Evolutionary conservation across 2,113 vertebrate species (phyloP).

Genomic region (Larimichthys crocea): DNA sequence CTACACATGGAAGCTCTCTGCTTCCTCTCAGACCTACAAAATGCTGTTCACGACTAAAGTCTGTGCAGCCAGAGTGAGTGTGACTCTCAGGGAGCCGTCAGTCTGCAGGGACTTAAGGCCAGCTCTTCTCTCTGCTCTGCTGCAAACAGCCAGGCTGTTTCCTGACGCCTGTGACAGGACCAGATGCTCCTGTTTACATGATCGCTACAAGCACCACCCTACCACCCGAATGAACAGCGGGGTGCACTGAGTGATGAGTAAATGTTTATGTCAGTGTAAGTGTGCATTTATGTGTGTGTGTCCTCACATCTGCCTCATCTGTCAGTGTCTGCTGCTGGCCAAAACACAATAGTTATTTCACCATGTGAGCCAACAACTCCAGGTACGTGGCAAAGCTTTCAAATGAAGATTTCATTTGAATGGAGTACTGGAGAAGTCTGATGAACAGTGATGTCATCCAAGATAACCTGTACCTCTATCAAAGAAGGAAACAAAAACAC

Average conservation of each 20-base stretch:
- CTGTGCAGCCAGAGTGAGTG: neutral
- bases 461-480: neutral
- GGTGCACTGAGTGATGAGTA: neutral
- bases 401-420: neutral
- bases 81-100: constrained; percentile 6
- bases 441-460: neutral
- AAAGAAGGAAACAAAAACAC: neutral
- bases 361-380: neutral
- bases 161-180: constrained; percentile 20
- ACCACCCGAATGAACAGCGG: neutral
- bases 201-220: neutral
- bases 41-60: neutral
- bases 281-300: neutral
- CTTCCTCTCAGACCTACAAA: neutral
- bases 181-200: constrained; percentile 32
- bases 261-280: neutral
- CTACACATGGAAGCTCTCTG: neutral
- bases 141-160: constrained; percentile 23
- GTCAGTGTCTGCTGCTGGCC: neutral
- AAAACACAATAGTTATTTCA: neutral
- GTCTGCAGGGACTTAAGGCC: constrained; percentile 6
- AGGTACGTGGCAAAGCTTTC: neutral
- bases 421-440: neutral
- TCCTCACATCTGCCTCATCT: neutral
- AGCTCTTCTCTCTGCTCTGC: constrained; percentile 3